Conservation (phyloP, 2,888 invertebrate genomes). For the Drosophila recens region DNA sequence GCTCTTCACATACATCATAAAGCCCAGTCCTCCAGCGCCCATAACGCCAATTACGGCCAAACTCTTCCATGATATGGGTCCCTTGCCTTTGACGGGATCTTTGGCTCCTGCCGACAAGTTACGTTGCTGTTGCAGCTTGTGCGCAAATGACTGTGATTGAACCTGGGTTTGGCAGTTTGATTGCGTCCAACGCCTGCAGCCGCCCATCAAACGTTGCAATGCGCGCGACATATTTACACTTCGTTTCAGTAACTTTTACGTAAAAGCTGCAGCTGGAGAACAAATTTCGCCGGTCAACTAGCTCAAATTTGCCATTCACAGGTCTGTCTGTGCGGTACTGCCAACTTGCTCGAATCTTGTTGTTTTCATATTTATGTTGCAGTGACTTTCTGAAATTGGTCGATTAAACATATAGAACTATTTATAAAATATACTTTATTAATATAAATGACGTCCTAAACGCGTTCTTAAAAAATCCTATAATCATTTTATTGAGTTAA, state of each 20-base stretch:
- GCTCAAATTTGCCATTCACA: constrained; percentile 43
- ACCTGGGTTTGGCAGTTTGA: constrained; percentile 21
- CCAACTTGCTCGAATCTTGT: constrained; percentile 35
- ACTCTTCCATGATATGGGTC: constrained; percentile 94
- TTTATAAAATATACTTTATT: background rate
- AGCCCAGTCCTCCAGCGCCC: constrained; percentile 87
- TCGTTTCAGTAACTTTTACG: constrained; percentile 58
- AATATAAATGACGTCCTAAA: background rate
- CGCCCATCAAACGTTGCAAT: constrained; percentile 71
- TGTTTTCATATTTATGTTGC: background rate
- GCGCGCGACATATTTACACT: constrained; percentile 72
- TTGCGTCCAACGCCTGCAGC: constrained; percentile 42
- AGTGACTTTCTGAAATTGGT: background rate
- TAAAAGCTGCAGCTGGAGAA: constrained; percentile 65
- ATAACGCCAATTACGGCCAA: constrained; percentile 88
- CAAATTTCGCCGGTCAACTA: constrained; percentile 53
- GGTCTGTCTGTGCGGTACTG: constrained; percentile 24
- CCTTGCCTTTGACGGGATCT: constrained; percentile 84
- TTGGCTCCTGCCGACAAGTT: constrained; percentile 49
- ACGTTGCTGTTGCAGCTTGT: constrained; percentile 39
- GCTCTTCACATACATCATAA: constrained; percentile 91
- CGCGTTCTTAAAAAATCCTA: accelerated
- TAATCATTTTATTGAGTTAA: background rate
- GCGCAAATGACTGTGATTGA: constrained; percentile 22
- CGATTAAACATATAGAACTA: too few species aligned